Base-by-base conservation (phyloP, 2,888 invertebrate species). In the Phyllotreta cruciferae region DNA sequence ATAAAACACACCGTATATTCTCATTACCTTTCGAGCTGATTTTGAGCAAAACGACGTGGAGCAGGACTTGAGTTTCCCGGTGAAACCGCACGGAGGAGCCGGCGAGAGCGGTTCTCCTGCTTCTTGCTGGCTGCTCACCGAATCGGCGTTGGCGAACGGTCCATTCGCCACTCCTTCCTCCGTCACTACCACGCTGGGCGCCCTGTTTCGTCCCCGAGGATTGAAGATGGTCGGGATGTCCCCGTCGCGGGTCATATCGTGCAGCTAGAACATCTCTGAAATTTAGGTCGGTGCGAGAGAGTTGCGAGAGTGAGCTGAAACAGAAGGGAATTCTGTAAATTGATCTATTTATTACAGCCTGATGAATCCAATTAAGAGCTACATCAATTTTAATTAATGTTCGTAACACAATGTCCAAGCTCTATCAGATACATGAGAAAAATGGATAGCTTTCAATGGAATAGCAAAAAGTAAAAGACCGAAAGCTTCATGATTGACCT, bases 201-300 rank as follows among this genome's bases (percentile, higher is more conserved):
- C 70, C 24, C 81, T 73, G 66, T 72, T 78, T 56, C 81, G 71
- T 49, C 77, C 69, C 70, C 75, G 71, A 14, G 91, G 92, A 82
- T 92, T 91, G 82, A 92, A 92, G 77, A 92, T 92, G 70, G 91
- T 91, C 71, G 91, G 89, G 82, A 92, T 87, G 80, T 91, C 91
- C 74, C 88, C 89, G 66, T 71, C 74, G 11, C 70, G 68, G 50
- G 72, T 69, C 73, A 72, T 73, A 60, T 36, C 60, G 60, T 58
- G n/a, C 49, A 54, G 49, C 57, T 57, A 62, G 52, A 55, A 52
- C 62, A 62, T 62, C 42, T 36, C 44, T 60, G 52, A 44, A 8
- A 53, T n/a, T 35, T 42, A 44, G 36, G 42, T 45, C 14, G 44
- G 42, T 44, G 52, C 11, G 10, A 58, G 37, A 60, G 36, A 10